Evolutionary conservation across 2,888 invertebrate species (phyloP).

Genomic region (Campopleginae sp.): DNA sequence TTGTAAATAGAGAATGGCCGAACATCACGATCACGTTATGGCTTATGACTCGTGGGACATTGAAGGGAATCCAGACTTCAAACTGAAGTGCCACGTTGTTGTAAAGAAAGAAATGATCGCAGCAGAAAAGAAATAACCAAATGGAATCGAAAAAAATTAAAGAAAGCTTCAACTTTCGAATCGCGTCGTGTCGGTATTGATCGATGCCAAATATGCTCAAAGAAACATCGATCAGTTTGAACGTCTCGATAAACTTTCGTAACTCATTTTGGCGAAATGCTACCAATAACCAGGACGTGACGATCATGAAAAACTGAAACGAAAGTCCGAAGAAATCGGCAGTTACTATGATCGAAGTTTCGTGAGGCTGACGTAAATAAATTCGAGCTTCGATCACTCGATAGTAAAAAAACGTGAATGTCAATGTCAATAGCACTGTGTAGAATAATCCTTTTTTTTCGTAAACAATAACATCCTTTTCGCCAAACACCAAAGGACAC

Average conservation of each 20-base stretch:
- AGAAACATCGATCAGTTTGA: slow-evolving; percentile 25
- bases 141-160: slow-evolving; percentile 10
- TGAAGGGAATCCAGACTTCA: slow-evolving; percentile 56
- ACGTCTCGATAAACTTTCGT: slow-evolving; percentile 4
- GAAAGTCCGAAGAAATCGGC: slow-evolving; percentile 50
- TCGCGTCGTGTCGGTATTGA: slow-evolving; percentile 8
- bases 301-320: slow-evolving; percentile 53
- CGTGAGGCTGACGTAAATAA: slow-evolving; percentile 21
- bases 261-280: slow-evolving; percentile 19
- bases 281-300: slow-evolving; percentile 40
- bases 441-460: slow-evolving; percentile 46
- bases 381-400: slow-evolving; percentile 38
- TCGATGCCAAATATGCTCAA: slow-evolving; percentile 9
- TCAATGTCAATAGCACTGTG: slow-evolving; percentile 30
- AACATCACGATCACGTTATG: slow-evolving; percentile 50
- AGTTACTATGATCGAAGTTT: slow-evolving; percentile 50
- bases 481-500: slow-evolving; percentile 54
- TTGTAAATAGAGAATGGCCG: slow-evolving; percentile 34
- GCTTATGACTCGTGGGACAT: slow-evolving; percentile 46
- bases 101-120: slow-evolving; percentile 37
- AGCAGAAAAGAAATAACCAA: slow-evolving; percentile 42
- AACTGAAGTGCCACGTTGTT: neutral
- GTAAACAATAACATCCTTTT: slow-evolving; percentile 22
- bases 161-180: slow-evolving; percentile 21
- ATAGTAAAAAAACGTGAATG: slow-evolving; percentile 17